phyloP scores from a whole-genome alignment of 2,797 vertebrate genomes.

The Ctenopoma kingsleyae region DNA sequence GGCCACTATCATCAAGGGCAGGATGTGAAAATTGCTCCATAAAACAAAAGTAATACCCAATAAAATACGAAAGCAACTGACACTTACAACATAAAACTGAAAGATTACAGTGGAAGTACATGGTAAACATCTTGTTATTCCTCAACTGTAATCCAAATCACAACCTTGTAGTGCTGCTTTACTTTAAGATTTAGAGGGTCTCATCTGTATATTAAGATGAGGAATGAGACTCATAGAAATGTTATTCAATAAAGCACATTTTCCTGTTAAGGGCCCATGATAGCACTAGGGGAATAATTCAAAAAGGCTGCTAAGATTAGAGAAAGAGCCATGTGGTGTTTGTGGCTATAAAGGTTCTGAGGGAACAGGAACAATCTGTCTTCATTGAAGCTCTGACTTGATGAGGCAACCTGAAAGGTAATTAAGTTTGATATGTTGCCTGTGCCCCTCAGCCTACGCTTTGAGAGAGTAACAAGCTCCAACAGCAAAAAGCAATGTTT shows the following conservation, averaged over 20 bases:
- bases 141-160: slow-evolving; percentile 75
- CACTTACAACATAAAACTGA: slow-evolving; percentile 84
- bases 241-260: slow-evolving; percentile 72
- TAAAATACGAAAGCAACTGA: slow-evolving; percentile 83
- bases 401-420: slow-evolving; percentile 86
- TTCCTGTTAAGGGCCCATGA: slow-evolving; percentile 69
- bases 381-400: slow-evolving; percentile 83
- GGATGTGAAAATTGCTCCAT: slow-evolving; percentile 84
- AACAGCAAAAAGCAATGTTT: slow-evolving; percentile 79
- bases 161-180: slow-evolving; percentile 76
- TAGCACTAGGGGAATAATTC: slow-evolving; percentile 62
- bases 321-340: slow-evolving; percentile 69
- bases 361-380: slow-evolving; percentile 77
- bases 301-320: slow-evolving; percentile 69
- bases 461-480: slow-evolving; percentile 80
- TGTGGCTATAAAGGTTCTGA: slow-evolving; percentile 76
- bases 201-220: slow-evolving; percentile 80
- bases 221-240: slow-evolving; percentile 67
- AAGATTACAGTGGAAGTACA: slow-evolving; percentile 76
- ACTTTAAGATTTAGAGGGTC: slow-evolving; percentile 58
- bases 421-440: slow-evolving; percentile 87
- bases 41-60: slow-evolving; percentile 89
- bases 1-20: slow-evolving; percentile 81
- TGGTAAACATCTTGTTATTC: slow-evolving; percentile 85
- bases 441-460: slow-evolving; percentile 74